Evolutionary conservation across 2,113 vertebrate species (phyloP).

Genomic region (Elaphurus davidianus): DNA sequence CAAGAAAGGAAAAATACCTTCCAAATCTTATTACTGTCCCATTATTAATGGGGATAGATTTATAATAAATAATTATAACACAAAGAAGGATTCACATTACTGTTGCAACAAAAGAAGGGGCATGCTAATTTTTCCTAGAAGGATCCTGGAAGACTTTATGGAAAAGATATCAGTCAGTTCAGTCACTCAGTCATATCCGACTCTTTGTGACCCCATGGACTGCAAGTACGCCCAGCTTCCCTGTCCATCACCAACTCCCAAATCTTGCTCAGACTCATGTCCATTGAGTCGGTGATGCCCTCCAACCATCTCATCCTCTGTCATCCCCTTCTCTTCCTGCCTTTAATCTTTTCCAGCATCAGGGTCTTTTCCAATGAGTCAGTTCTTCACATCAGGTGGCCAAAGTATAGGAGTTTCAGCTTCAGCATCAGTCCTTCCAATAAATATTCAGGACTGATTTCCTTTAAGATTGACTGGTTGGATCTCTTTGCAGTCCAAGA

Average conservation of each 20-base stretch:
- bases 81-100: neutral
- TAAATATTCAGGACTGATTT: neutral
- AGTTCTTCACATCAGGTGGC: neutral
- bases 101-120: neutral
- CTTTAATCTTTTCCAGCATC: neutral
- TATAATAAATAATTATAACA: neutral
- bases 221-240: neutral
- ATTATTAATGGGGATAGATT: neutral
- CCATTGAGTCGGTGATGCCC: neutral
- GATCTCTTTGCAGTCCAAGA: neutral
- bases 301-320: neutral
- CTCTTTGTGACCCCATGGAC: neutral
- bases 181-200: accelerated
- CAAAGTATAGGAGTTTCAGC: neutral
- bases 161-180: neutral
- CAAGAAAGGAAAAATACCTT: neutral
- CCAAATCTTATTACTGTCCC: neutral
- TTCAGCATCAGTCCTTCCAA: neutral
- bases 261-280: neutral
- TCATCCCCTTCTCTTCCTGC: neutral
- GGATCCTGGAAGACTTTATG: neutral
- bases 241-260: neutral
- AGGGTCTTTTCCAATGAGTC: neutral
- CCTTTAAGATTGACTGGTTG: neutral
- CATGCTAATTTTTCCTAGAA: neutral